Evolutionary conservation across 1,140 invertebrate genomes (phyloP), one percentile per base, ranked within the genome.

Genomic region (Brachionus rubens): DNA sequence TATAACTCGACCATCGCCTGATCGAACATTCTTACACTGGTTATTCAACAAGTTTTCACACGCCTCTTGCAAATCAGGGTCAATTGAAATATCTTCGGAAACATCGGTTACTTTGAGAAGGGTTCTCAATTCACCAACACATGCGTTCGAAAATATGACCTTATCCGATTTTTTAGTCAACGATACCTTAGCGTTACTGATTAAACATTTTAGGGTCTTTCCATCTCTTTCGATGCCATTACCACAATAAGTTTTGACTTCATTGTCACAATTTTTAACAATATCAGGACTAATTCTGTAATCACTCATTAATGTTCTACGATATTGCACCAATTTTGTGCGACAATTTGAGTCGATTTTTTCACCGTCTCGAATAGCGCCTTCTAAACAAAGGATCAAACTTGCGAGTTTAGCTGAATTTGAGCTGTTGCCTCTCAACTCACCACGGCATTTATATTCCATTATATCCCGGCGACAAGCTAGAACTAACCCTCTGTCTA

Each of bases 231-330:
- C 36, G 24, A 50, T 24, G 16, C 68, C 68, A 12, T 26, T 26
- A 28, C 41, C 78, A 80, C 87, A 88, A 77, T 82, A 80, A 4
- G 81, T 75, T 14, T 83, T 78, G 76, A 96, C 94, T 82, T 97
- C 95, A 78, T 90, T 88, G 2, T 79, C 28, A 78, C 96, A 99
- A 40, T 76, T 19, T 30, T 40, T 54, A 50, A 98, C 91, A 67
- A 98, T 88, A 84, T 97, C 93, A 3, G 94, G 94, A 14, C 91
- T 93, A 3, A 97, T 84, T 79, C 91, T 88, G 82, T 91, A 98
- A 85, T 98, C 94, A 80, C 93, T 90, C 89, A 98, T 90, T 7
- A 98, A 85, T 81, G 92, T 90, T 84, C 90, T 90, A 9, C 95
- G 87, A 82, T 98, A 92, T 80, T 93, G 91, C 76, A 90, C 88